Evolutionary conservation across 2,113 vertebrate genomes (phyloP).

Genomic region (Tauraco erythrolophus): DNA sequence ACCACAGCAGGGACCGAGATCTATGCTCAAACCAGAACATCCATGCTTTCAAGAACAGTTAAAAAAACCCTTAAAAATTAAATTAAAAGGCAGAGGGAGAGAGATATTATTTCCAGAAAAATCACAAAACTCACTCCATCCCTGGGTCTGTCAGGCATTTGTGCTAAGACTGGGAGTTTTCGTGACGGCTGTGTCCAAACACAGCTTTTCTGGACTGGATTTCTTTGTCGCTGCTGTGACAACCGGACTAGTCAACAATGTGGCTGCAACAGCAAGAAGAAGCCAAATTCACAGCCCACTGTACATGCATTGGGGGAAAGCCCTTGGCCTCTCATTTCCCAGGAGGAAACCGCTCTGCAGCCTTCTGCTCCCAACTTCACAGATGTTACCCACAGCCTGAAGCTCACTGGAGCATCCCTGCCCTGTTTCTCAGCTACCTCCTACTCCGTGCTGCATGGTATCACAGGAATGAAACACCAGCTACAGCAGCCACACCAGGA

Average conservation of each 20-base stretch:
- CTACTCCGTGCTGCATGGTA: accelerated
- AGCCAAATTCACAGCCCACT: not conserved
- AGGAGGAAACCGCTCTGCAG: not conserved
- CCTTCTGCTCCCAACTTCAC: not conserved
- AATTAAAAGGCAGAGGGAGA: not conserved
- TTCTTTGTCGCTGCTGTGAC: not conserved
- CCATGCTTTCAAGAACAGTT: not conserved
- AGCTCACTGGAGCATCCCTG: not conserved
- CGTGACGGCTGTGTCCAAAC: not conserved
- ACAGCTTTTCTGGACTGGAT: not conserved
- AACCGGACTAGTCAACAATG: not conserved
- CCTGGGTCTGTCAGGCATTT: not conserved
- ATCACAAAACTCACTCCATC: not conserved
- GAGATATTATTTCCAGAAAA: not conserved
- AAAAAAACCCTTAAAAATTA: not conserved
- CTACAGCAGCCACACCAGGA: not conserved
- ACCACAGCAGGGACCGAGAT: not conserved
- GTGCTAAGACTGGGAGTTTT: not conserved
- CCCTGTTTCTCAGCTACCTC: not conserved
- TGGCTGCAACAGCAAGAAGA: not conserved
- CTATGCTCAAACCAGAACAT: not conserved
- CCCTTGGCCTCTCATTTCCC: not conserved
- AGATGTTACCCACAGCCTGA: not conserved
- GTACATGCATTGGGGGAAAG: accelerated
- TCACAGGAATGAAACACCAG: not conserved